A percentile compares a stretch with the other conserved stretches of the same genome.
Evolutionary conservation across 2,888 invertebrate genomes (phyloP).

Genomic region (Sericinus montela): DNA sequence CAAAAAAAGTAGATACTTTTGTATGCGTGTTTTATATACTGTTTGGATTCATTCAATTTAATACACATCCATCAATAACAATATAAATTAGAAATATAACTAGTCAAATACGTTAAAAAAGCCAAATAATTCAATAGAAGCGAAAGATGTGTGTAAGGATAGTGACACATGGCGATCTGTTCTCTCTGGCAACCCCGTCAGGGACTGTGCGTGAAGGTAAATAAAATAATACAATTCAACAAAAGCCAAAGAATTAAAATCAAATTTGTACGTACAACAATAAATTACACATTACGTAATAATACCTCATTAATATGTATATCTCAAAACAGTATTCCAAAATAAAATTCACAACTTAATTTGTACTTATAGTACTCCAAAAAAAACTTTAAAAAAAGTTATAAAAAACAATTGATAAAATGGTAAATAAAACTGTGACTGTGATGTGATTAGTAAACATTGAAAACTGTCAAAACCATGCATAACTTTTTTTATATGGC

Average conservation of each 20-base stretch:
- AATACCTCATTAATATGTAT: too few relatives aligned
- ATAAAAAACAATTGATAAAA: constrained; percentile 19
- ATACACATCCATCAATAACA: background rate
- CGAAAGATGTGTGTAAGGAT: too few relatives aligned
- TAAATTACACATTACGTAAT: constrained; percentile 6
- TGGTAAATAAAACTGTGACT: background rate
- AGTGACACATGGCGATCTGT: too few relatives aligned
- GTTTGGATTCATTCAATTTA: background rate
- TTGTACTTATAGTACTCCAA: constrained; percentile 39
- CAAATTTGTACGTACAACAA: background rate
- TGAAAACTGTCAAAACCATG: constrained; percentile 12
- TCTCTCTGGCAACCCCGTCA: too few relatives aligned
- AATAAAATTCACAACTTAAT: constrained; percentile 18
- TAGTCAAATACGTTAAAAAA: too few relatives aligned
- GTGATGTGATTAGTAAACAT: constrained; percentile 6
- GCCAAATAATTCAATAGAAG: too few relatives aligned
- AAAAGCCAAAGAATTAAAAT: background rate
- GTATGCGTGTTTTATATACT: background rate
- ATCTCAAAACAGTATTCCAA: too few relatives aligned
- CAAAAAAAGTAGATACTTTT: background rate
- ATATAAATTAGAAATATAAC: too few relatives aligned
- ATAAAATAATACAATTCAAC: too few relatives aligned
- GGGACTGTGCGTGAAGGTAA: too few relatives aligned
- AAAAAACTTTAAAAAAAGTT: constrained; percentile 17
- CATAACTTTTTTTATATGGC: too few relatives aligned